These are phyloP conservation scores for Protobothrops flavoviridis DNA, from an alignment of 2,113 vertebrate species.

Conservation along the genomic window DNA sequence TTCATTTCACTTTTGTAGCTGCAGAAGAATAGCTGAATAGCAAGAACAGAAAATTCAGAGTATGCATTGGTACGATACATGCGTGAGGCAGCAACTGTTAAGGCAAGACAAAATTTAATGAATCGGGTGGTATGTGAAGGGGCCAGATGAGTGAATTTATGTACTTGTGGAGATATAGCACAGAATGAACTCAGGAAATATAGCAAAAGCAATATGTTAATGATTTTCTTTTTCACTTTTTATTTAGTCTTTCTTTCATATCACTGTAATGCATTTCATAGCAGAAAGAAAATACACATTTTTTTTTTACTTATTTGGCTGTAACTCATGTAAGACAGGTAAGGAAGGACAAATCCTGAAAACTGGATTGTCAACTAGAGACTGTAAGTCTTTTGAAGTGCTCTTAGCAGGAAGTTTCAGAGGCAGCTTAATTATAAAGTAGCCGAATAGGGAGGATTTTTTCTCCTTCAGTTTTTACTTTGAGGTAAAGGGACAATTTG, in stretches of 20 bases:
- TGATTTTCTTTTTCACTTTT: neutral
- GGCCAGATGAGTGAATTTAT: neutral
- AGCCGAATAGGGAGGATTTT: constrained; percentile 69
- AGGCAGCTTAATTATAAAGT: constrained; percentile 79
- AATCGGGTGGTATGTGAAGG: neutral
- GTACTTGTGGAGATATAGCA: neutral
- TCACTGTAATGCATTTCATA: constrained; percentile 27
- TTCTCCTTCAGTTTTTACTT: constrained; percentile 55
- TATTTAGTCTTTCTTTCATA: neutral
- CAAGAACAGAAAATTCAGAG: neutral
- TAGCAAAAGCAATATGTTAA: neutral
- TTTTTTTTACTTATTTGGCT: constrained; percentile 28
- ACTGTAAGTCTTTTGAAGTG: constrained; percentile 75
- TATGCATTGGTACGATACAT: neutral
- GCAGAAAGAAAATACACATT: constrained; percentile 30
- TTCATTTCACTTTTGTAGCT: neutral
- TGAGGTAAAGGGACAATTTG: constrained; percentile 48
- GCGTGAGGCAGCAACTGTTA: neutral
- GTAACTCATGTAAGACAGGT: constrained; percentile 70
- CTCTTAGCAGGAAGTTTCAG: constrained; percentile 71
- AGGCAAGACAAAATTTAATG: constrained; percentile 1
- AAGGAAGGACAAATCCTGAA: constrained; percentile 55
- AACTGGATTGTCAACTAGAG: constrained; percentile 62
- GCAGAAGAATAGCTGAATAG: neutral
- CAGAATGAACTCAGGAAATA: neutral